Percentiles rank a stretch among this genome's conserved stretches.
These are phyloP conservation scores for Parapsyche elsis DNA, from an alignment of 1,140 invertebrate genomes.

Conservation along the genomic window DNA sequence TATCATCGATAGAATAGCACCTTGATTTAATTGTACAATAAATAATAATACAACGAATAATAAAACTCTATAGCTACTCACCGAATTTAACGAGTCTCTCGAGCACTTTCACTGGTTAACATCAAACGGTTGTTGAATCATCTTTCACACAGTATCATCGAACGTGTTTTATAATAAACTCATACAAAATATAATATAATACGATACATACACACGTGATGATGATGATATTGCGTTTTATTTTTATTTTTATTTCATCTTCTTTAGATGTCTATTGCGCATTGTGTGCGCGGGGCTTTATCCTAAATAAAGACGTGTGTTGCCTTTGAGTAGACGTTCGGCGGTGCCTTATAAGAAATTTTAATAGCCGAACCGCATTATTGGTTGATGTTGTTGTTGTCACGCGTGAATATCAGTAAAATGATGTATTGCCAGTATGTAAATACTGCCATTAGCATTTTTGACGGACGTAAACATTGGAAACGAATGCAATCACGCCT, in stretches of 20 bases:
- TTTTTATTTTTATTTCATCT: background rate
- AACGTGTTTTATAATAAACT: too few relatives aligned
- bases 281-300: background rate
- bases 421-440: constrained; percentile 28
- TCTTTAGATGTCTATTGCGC: background rate
- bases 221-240: background rate
- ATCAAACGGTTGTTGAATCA: too few relatives aligned
- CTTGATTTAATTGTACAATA: too few relatives aligned
- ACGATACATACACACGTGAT: too few relatives aligned
- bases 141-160: too few relatives aligned
- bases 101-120: too few relatives aligned
- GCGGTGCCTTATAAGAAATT: constrained; percentile 15
- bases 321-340: constrained; percentile 14
- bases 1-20: too few relatives aligned
- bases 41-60: too few relatives aligned
- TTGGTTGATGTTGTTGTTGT: constrained; percentile 40
- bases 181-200: too few relatives aligned
- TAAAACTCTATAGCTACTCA: too few relatives aligned
- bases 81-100: too few relatives aligned
- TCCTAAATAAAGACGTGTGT: constrained; percentile 29
- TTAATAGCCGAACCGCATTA: constrained; percentile 22
- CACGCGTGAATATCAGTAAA: constrained; percentile 30
- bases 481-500: background rate
- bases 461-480: constrained; percentile 32
- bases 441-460: constrained; percentile 34